Percentiles rank a stretch among this genome's conserved stretches.
Evolutionary conservation across 2,113 vertebrate species (phyloP).

Genomic region (Rhinichthys klamathensis): DNA sequence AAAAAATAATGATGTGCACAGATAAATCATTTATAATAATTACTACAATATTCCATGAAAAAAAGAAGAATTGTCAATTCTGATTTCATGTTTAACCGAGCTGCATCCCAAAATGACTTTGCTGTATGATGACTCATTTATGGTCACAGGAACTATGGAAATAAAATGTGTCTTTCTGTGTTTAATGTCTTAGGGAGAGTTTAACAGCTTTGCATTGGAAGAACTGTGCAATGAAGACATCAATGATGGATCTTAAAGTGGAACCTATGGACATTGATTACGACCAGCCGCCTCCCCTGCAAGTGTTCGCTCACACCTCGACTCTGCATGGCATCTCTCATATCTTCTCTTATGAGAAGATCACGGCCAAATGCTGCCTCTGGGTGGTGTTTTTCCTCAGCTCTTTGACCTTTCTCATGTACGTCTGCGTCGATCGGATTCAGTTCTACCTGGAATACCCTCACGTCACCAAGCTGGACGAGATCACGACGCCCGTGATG

Average conservation of each 20-base stretch:
- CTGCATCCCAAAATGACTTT: neutral
- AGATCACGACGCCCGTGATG: slow-evolving; percentile 87
- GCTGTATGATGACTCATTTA: neutral
- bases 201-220: neutral
- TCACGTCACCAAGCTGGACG: slow-evolving; percentile 96
- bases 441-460: slow-evolving; percentile 97
- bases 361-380: slow-evolving; percentile 87
- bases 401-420: slow-evolving; percentile 87
- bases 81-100: neutral
- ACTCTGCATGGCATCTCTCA: slow-evolving; percentile 96
- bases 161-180: neutral
- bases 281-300: slow-evolving; percentile 85
- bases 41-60: too few species aligned
- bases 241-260: slow-evolving; percentile 90
- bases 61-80: too few species aligned
- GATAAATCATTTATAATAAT: too few species aligned
- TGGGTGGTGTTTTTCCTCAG: slow-evolving; percentile 93
- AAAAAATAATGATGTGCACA: too few species aligned
- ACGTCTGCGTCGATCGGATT: slow-evolving; percentile 92
- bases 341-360: slow-evolving; percentile 95
- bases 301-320: slow-evolving; percentile 94
- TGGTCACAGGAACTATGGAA: neutral
- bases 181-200: neutral
- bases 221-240: slow-evolving; percentile 12
- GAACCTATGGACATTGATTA: slow-evolving; percentile 87